Evolutionary conservation across 2,888 invertebrate genomes (phyloP), one percentile per base, ranked within the genome.

Genomic region (Dendrolimus pini): DNA sequence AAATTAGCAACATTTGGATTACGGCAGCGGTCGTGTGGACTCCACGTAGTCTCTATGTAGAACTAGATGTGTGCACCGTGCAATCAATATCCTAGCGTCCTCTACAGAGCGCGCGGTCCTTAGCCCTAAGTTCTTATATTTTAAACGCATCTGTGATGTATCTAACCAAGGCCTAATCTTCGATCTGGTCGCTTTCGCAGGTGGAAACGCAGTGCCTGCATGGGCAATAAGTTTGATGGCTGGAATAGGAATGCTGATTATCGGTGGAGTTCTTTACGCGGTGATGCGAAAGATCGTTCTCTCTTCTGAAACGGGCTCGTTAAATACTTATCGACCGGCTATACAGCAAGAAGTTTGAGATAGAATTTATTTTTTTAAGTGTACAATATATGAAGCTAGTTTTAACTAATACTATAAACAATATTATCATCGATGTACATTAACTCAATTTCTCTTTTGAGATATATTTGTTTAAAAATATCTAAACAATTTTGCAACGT

Each of bases 211-310:
- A 9, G 93, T 96, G 66, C 96, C 96, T 62, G 95, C 95, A 0
- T 96, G 96, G 96, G 94, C 94, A 0, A 93, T 95, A 60, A 93
- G 95, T 61, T 73, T 95, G 41, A 81, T 96, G 67, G 87, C 94
- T 14, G 95, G 94, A 30, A 78, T 95, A 10, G 93, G 92, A 54
- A 94, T 96, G 92, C 77, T 96, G 47, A 60, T 94, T 6, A 70
- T 94, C n/a, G 96, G 96, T 54, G 95, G 92, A 1, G 87, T 94
- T 8, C 74, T 96, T 0, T 96, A 94, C 70, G 83, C 93, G 0
- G 80, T 93, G 10, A 91, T 96, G 92, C 93, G 94, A 66, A 95
- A 94, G 79, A 72, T 93, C 2, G 93, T 96, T 14, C 82, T 96
- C 13, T 89, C 93, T 65, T 82, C 89, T 47, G 83, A 92, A 66